Conservation (phyloP, 2,113 vertebrate genomes). For the Etheostoma cragini region DNA sequence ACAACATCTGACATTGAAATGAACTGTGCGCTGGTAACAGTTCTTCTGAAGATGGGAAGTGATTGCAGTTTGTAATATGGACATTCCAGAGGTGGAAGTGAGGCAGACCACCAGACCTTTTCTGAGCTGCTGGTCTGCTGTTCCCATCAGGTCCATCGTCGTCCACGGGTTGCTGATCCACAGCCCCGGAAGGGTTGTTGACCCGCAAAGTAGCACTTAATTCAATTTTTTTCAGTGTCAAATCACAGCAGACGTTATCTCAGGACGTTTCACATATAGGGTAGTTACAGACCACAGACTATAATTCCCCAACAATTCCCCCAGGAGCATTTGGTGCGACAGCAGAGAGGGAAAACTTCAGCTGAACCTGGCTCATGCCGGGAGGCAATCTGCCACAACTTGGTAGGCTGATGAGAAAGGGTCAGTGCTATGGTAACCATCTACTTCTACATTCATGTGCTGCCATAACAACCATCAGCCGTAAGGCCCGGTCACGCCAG, state of each 20-base stretch:
- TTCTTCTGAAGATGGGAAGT: constrained; percentile 64
- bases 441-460: not conserved
- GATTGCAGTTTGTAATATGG: constrained; percentile 68
- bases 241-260: too few species aligned
- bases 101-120: constrained; percentile 65
- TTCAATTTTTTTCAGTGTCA: too few species aligned
- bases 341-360: too few species aligned
- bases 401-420: not conserved
- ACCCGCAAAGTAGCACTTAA: constrained; percentile 8
- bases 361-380: too few species aligned
- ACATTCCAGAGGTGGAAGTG: constrained; percentile 75
- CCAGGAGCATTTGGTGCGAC: too few species aligned
- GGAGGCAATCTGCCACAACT: too few species aligned
- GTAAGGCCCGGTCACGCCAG: not conserved
- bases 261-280: too few species aligned
- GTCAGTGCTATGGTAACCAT: not conserved
- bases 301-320: too few species aligned
- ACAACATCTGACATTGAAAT: constrained; percentile 75
- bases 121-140: constrained; percentile 57
- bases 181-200: constrained; percentile 3
- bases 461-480: too few species aligned
- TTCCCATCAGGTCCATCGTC: constrained; percentile 56
- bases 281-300: too few species aligned
- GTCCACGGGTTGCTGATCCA: constrained; percentile 5
- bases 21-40: constrained; percentile 68